Evolutionary conservation across 2,113 vertebrate species (phyloP).

Genomic region (Panurus biarmicus): DNA sequence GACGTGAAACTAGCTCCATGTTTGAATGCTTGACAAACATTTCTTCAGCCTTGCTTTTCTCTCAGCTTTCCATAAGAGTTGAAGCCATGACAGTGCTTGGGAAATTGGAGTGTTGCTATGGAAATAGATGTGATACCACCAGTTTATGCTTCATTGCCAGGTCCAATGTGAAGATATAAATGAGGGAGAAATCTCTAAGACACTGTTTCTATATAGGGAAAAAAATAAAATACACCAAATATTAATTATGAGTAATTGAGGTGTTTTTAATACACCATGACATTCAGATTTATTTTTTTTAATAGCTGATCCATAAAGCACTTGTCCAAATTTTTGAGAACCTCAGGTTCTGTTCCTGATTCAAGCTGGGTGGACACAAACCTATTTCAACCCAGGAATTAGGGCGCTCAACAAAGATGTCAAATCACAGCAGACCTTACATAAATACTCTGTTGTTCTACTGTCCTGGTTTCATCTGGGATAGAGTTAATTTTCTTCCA

Average conservation of each 20-base stretch:
- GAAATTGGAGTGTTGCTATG: slow-evolving; percentile 29
- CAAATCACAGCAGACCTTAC: background rate
- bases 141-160: background rate
- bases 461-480: background rate
- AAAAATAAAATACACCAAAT: background rate
- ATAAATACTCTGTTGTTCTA: background rate
- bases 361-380: background rate
- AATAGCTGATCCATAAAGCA: background rate
- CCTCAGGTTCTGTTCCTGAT: background rate
- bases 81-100: background rate
- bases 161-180: background rate
- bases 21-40: background rate
- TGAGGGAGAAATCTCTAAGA: background rate
- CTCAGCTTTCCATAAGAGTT: background rate
- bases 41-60: background rate
- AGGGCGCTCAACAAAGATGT: background rate
- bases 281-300: background rate
- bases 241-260: background rate
- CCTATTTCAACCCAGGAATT: background rate
- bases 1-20: background rate
- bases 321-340: background rate
- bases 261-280: background rate
- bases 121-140: background rate
- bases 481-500: background rate
- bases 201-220: background rate